phyloP scores from a whole-genome alignment of 2,888 invertebrate genomes.

The Empis livida region DNA sequence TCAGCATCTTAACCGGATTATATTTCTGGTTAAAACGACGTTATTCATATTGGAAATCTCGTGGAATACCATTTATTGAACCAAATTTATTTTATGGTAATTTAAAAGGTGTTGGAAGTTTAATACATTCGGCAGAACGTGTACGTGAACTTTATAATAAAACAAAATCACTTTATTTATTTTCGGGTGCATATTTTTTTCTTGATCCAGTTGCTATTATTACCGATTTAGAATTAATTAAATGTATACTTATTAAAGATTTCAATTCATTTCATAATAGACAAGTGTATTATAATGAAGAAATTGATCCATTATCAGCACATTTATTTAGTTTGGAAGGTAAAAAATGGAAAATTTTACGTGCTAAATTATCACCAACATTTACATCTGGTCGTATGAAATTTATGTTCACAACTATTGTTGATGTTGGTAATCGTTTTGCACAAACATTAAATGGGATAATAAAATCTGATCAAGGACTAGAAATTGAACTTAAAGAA shows the following conservation, averaged over 20 bases:
- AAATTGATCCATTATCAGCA: conserved; percentile 30
- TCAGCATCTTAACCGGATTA: too few relatives aligned
- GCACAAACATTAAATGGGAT: conserved; percentile 14
- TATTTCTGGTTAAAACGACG: not conserved
- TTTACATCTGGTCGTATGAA: conserved; percentile 41
- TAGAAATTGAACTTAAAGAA: conserved; percentile 32
- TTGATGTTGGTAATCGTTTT: conserved; percentile 25
- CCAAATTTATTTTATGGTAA: conserved; percentile 20
- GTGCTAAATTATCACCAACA: conserved; percentile 36
- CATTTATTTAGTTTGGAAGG: conserved; percentile 34
- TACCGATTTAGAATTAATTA: conserved; percentile 28
- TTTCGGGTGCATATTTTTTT: conserved; percentile 24
- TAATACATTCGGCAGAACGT: conserved; percentile 16
- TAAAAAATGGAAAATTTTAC: conserved; percentile 36
- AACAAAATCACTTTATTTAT: conserved; percentile 10
- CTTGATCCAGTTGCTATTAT: conserved; percentile 18
- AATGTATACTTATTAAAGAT: conserved; percentile 30
- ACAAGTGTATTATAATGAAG: conserved; percentile 27
- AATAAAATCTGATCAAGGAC: not conserved
- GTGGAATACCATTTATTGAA: conserved; percentile 17
- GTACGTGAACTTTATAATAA: conserved; percentile 18
- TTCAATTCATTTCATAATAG: conserved; percentile 31
- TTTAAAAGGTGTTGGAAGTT: conserved; percentile 16
- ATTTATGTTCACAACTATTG: conserved; percentile 34
- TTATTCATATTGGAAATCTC: conserved; percentile 16